These are phyloP conservation scores for Lanistes nyassanus DNA, from an alignment of 1,140 invertebrate genomes.

Conservation along the genomic window DNA sequence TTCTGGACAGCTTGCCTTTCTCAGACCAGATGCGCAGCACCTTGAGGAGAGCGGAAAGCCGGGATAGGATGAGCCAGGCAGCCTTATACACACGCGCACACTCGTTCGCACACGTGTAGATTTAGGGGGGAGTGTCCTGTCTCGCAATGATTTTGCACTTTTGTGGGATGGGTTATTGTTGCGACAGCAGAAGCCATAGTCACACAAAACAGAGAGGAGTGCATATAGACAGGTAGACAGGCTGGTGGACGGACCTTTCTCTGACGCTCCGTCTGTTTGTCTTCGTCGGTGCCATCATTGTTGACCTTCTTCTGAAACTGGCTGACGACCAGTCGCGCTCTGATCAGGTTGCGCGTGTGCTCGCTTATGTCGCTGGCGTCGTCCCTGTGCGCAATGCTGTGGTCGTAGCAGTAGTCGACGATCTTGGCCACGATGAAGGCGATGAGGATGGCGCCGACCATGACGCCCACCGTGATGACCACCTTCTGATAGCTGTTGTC, in stretches of 20 bases:
- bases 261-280: background rate
- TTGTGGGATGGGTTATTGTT: background rate
- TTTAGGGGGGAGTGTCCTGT: too few relatives aligned
- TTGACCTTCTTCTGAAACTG: constrained; percentile 26
- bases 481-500: constrained; percentile 30
- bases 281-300: background rate
- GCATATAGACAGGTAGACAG: constrained; percentile 11
- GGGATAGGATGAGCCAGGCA: background rate
- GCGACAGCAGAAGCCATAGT: background rate
- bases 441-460: constrained; percentile 28
- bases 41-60: background rate
- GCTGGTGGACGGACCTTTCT: background rate
- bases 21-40: constrained; percentile 16
- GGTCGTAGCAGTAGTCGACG: constrained; percentile 44
- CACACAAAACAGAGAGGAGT: background rate
- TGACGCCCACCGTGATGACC: constrained; percentile 34
- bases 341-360: constrained; percentile 43
- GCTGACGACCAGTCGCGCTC: constrained; percentile 37
- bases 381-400: constrained; percentile 28
- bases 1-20: constrained; percentile 11
- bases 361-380: constrained; percentile 48
- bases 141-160: too few relatives aligned
- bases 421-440: constrained; percentile 39
- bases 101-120: too few relatives aligned
- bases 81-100: too few relatives aligned